Evolutionary conservation across 1,140 invertebrate genomes (phyloP), one percentile per base, ranked within the genome.

Genomic region (Aphaenogaster floridana): DNA sequence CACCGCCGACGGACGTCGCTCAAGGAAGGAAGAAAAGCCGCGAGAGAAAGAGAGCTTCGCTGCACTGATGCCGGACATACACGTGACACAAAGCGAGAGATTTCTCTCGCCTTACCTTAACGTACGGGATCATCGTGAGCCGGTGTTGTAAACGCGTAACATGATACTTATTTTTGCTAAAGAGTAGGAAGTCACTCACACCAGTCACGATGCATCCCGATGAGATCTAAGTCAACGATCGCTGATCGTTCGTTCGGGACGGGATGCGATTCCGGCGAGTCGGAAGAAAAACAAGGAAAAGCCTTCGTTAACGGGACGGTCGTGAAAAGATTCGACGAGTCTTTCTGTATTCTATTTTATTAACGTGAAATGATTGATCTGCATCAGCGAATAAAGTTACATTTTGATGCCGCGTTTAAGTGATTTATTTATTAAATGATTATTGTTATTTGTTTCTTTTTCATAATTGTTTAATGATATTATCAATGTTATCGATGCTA

Each of bases 151-250:
- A 69, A 88, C 34, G 42, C 52, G 83, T 66, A 61, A 76, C 76
- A 86, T 90, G 88, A 92, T 86, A 92, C 91, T 93, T 94, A 93
- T 93, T 94, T 94, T 94, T 94, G 91, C 93, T 94, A 94, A 91
- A 59, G 88, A 91, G 88, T 92, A 93, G 92, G 88, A 87, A 87
- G 59, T 88, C 61, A 72, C 64, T 85, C 89, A 66, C 34, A 34
- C 69, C 57, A 39, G 80, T 28, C 85, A 84, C 79, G 88, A 90
- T 76, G 78, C 42, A 52, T 89, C 69, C 57, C 45, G 68, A 78
- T 66, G 13, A 81, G n/a, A 48, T 72, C 68, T 45, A 79, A 48
- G 59, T 79, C 77, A 66, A 21, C 50, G 52, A 50, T 76, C 34
- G 42, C 69, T 17, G 74, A 74, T 59, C 78, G 68, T 78, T 78